Conservation (phyloP, 2,113 vertebrate genomes). For the Chlorodrepanis virens region DNA sequence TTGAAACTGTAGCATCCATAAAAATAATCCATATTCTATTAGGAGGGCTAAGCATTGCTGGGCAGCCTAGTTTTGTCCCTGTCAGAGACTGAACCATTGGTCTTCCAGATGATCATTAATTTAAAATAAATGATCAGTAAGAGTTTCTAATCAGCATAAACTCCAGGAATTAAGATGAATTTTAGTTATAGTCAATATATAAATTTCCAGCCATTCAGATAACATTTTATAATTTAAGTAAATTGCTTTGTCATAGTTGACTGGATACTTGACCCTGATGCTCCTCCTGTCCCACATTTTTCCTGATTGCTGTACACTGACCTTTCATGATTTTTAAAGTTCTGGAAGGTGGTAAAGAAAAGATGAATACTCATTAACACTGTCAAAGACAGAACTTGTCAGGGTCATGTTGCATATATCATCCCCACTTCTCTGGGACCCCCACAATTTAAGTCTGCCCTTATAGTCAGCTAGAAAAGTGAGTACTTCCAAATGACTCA, state of each 20-base stretch:
- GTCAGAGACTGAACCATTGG: neutral
- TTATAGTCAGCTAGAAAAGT: neutral
- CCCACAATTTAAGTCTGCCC: neutral
- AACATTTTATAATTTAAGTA: neutral
- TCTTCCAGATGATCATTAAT: neutral
- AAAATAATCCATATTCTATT: slow-evolving; percentile 42
- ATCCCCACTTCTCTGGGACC: neutral
- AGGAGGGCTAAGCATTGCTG: neutral
- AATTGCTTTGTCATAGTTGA: neutral
- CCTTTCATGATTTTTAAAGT: neutral
- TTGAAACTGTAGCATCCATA: neutral
- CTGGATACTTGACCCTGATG: neutral
- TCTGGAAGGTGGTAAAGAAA: neutral
- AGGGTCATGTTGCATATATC: neutral
- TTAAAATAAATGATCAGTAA: neutral
- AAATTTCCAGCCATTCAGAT: neutral
- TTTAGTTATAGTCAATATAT: neutral
- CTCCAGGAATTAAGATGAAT: neutral
- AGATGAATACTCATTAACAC: neutral
- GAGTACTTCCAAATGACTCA: neutral
- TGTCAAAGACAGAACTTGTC: neutral
- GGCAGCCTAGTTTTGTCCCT: neutral
- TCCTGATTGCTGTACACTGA: neutral
- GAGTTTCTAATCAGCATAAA: neutral
- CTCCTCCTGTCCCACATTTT: neutral